Evolutionary conservation across 1,140 invertebrate genomes (phyloP).

Genomic region (Trichoplusia ni): DNA sequence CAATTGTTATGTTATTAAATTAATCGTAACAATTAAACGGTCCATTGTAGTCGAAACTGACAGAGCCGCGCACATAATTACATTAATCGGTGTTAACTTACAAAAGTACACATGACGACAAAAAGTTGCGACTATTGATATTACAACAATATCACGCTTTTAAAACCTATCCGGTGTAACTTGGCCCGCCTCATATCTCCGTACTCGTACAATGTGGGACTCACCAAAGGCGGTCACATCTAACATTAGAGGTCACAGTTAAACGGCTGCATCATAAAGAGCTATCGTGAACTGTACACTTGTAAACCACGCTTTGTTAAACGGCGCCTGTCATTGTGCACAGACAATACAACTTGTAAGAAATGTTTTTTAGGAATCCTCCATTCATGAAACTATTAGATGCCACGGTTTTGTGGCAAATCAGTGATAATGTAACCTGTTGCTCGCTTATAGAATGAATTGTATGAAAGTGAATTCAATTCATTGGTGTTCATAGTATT

Average conservation of each 20-base stretch:
- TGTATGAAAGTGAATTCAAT: constrained; percentile 51
- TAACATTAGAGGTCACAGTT: constrained; percentile 61
- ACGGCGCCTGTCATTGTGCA: constrained; percentile 73
- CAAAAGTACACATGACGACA: constrained; percentile 69
- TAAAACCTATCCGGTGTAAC: constrained; percentile 70
- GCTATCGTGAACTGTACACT: constrained; percentile 80
- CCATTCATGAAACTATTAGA: constrained; percentile 76
- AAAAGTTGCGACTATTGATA: constrained; percentile 78
- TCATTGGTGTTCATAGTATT: constrained; percentile 13
- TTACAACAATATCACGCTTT: constrained; percentile 76
- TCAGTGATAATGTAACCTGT: constrained; percentile 72
- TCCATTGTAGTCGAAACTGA: constrained; percentile 41
- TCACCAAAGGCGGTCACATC: constrained; percentile 45
- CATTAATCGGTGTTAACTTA: constrained; percentile 63
- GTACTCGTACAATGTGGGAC: constrained; percentile 39
- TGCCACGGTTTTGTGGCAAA: constrained; percentile 66
- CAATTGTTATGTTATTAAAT: constrained; percentile 16
- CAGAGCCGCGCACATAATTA: constrained; percentile 66
- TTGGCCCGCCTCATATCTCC: constrained; percentile 49
- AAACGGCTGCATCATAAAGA: constrained; percentile 74
- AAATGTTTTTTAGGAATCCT: constrained; percentile 79
- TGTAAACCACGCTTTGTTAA: constrained; percentile 76
- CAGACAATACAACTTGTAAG: constrained; percentile 80
- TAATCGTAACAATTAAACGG: constrained; percentile 47
- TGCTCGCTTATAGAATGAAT: constrained; percentile 58